Base-by-base conservation (phyloP, 1,140 invertebrate genomes). In the Drosophila equinoxialis region DNA sequence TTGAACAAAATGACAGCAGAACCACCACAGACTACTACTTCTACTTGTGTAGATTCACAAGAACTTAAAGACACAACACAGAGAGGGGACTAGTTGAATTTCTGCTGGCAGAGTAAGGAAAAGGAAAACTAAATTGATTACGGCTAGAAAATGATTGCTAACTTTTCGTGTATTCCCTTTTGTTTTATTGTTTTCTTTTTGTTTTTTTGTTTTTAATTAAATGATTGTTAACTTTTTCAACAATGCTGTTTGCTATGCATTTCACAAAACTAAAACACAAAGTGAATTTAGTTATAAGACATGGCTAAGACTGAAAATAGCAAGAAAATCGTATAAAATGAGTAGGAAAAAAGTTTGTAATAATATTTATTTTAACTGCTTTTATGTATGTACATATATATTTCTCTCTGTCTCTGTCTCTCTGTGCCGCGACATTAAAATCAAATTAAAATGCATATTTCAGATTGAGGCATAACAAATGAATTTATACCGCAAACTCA, bases 361-460 rank as follows among this genome's bases (percentile, higher is more conserved):
- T 6, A 30, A 30, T 30, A 39, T 4, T 39, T 39, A 3, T 11
- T 39, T 39, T 39, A 11, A 3, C 6, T 14, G 2, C 42, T 14
- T 45, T 45, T 6, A 2, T 23, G 11, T 51, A 1, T n/a, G 10
- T 23, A 23, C 7, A 2, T 48, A 2, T 48, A 0, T 51, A 8
- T 23, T 3, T 51, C 20, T 51, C 20, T 48, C 7, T n/a, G n/a
- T 20, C 7, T 48, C 2, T 48, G 0, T 51, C 17, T 23, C 8
- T 51, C 20, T 51, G 20, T 51, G 7, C 55, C 55, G 10, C 20
- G n/a, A 8, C 55, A 14, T 64, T 30, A 57, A 67, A 74, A 70
- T 58, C 23, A 42, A 59, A 75, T 83, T 79, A 71, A 78, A 62
- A 68, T 67, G 54, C 62, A 45, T 58, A 45, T 23, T 30, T 63